A percentile compares a stretch with the other conserved stretches of the same genome.
phyloP scores from a whole-genome alignment of 2,888 invertebrate species.

The Megamerina dolium region DNA sequence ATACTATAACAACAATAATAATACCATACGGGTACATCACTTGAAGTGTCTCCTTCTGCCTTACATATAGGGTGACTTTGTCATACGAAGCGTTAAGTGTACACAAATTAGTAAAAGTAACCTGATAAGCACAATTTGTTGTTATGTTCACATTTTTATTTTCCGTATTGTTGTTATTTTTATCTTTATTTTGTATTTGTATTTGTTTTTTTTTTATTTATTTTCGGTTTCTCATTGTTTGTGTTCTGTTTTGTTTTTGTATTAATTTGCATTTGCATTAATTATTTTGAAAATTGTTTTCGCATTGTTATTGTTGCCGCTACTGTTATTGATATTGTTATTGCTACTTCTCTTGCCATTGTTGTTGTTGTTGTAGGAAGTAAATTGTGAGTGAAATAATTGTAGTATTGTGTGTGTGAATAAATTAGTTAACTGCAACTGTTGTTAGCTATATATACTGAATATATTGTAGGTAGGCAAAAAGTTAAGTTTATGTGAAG shows the following conservation, averaged over 20 bases:
- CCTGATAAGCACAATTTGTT: conserved; percentile 12
- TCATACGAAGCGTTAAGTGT: conserved; percentile 15
- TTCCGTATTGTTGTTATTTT: conserved; percentile 1
- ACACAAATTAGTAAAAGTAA: conserved; percentile 16
- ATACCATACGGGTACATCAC: neutral
- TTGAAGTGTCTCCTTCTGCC: neutral
- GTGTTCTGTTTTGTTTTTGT: conserved; percentile 5
- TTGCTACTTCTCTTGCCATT: conserved; percentile 7
- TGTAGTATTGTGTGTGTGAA: no score
- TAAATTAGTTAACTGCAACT: no score
- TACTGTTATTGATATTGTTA: conserved; percentile 4
- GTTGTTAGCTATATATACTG: no score
- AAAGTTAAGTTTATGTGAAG: no score
- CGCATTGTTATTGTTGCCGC: neutral
- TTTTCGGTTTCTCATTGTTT: neutral
- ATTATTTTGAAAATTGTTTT: conserved; percentile 11
- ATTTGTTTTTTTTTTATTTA: neutral
- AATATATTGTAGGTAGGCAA: no score
- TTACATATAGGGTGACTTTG: conserved; percentile 8
- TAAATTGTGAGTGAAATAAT: no score
- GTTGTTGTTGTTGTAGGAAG: conserved; percentile 9
- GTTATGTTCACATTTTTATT: neutral
- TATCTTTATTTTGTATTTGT: neutral
- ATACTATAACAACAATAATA: no score
- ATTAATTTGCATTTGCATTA: conserved; percentile 13